phyloP scores from a whole-genome alignment of 2,113 vertebrate genomes.

The Calcarius ornatus region DNA sequence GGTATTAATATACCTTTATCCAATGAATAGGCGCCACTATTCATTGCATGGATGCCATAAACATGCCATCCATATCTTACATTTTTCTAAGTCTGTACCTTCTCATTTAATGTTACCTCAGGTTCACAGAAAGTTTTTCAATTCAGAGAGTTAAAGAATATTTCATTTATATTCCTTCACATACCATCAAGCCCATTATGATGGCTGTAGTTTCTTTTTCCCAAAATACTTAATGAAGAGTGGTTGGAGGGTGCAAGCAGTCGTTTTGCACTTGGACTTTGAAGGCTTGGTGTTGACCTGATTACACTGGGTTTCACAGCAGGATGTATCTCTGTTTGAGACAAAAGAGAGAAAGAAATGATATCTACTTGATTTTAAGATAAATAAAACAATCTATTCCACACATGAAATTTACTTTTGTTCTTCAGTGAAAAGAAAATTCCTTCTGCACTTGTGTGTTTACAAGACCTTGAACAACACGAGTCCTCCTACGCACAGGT shows the following conservation, averaged over 20 bases:
- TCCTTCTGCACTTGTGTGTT: not conserved
- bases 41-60: not conserved
- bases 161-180: slow-evolving; percentile 44
- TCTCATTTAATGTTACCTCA: not conserved
- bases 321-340: slow-evolving; percentile 86
- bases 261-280: slow-evolving; percentile 84
- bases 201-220: slow-evolving; percentile 94
- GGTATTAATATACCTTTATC: not conserved
- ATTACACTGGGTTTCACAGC: slow-evolving; percentile 82
- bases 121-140: not conserved
- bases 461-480: not conserved
- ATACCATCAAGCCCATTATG: slow-evolving; percentile 88
- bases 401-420: not conserved
- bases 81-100: not conserved
- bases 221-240: slow-evolving; percentile 90
- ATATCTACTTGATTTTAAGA: not conserved
- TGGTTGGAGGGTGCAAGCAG: slow-evolving; percentile 86
- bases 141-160: not conserved
- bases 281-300: slow-evolving; percentile 84
- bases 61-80: not conserved
- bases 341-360: not conserved
- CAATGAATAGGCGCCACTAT: not conserved
- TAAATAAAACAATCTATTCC: not conserved
- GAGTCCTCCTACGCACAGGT: not conserved
- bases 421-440: slow-evolving; percentile 9